A percentile compares a stretch with the other conserved stretches of the same genome.
Conservation (phyloP, 2,797 vertebrate genomes). For the Takifugu rubripes region DNA sequence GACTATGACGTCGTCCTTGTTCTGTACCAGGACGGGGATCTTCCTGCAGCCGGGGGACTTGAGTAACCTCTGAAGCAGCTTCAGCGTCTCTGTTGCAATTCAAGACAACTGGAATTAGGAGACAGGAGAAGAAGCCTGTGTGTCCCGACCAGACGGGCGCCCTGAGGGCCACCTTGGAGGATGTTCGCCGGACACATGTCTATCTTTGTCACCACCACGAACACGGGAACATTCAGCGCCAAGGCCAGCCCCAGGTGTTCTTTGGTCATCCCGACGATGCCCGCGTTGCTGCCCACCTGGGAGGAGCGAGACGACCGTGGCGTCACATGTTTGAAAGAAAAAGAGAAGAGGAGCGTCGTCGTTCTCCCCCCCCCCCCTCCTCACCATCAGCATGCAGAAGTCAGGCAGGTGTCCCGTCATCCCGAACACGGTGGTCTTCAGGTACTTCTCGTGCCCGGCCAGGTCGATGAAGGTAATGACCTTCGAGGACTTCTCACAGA, state of each 20-base stretch:
- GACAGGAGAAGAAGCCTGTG: neutral
- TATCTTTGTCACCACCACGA: slow-evolving; percentile 97
- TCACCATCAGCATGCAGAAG: slow-evolving; percentile 99
- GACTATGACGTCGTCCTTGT: slow-evolving; percentile 96
- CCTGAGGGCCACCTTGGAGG: slow-evolving; percentile 85
- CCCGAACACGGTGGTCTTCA: slow-evolving; percentile 97
- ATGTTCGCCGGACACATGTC: slow-evolving; percentile 99
- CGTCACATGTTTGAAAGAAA: neutral
- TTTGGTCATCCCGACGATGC: slow-evolving; percentile 98
- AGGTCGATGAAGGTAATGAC: slow-evolving; percentile 97
- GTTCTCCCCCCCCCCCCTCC: slow-evolving; percentile 21
- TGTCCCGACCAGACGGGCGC: neutral
- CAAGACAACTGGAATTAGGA: neutral
- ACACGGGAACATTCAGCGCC: slow-evolving; percentile 94
- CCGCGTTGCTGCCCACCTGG: slow-evolving; percentile 96
- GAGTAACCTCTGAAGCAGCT: slow-evolving; percentile 92
- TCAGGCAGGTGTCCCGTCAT: slow-evolving; percentile 97
- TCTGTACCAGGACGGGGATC: slow-evolving; percentile 96
- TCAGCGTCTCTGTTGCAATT: slow-evolving; percentile 84
- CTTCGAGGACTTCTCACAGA: slow-evolving; percentile 96
- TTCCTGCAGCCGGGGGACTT: slow-evolving; percentile 97
- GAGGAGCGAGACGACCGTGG: no score
- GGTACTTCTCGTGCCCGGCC: slow-evolving; percentile 95
- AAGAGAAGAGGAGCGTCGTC: no score
- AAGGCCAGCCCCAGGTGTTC: slow-evolving; percentile 93